Percentiles rank a stretch among this genome's conserved stretches.
These are phyloP conservation scores for Ochropacha duplaris DNA, from an alignment of 2,888 invertebrate species.

Conservation along the genomic window DNA sequence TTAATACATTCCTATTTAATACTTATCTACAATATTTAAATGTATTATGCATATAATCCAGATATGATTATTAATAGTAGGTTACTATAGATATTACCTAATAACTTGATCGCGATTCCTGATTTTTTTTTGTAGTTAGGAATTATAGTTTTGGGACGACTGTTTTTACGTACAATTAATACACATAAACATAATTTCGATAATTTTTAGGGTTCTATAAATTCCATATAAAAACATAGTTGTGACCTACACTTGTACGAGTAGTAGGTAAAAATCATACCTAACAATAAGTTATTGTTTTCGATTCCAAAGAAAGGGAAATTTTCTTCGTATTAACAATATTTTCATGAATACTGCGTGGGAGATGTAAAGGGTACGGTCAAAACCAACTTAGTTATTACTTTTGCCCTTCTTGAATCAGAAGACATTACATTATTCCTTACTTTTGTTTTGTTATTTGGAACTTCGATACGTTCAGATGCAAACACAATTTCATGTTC, in stretches of 20 bases:
- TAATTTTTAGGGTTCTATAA: neutral
- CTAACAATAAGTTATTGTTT: neutral
- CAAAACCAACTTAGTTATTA: neutral
- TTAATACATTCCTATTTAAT: too few relatives aligned
- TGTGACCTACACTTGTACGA: neutral
- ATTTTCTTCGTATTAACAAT: neutral
- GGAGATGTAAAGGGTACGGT: neutral
- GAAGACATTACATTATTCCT: neutral
- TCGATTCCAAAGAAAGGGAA: neutral
- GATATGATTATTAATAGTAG: too few relatives aligned
- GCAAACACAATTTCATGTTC: too few relatives aligned
- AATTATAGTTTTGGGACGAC: too few relatives aligned
- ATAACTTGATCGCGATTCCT: too few relatives aligned
- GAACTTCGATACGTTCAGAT: too few relatives aligned
- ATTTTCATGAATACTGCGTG: neutral
- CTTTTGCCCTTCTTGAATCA: neutral
- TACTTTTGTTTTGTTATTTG: neutral
- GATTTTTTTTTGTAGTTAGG: too few relatives aligned
- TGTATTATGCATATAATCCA: too few relatives aligned
- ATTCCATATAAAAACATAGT: neutral
- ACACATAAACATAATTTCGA: neutral
- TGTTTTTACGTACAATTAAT: too few relatives aligned
- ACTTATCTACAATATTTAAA: too few relatives aligned
- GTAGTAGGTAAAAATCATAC: neutral
- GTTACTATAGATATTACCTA: too few relatives aligned